phyloP scores from a whole-genome alignment of 2,797 vertebrate genomes.

The Trachops cirrhosus region DNA sequence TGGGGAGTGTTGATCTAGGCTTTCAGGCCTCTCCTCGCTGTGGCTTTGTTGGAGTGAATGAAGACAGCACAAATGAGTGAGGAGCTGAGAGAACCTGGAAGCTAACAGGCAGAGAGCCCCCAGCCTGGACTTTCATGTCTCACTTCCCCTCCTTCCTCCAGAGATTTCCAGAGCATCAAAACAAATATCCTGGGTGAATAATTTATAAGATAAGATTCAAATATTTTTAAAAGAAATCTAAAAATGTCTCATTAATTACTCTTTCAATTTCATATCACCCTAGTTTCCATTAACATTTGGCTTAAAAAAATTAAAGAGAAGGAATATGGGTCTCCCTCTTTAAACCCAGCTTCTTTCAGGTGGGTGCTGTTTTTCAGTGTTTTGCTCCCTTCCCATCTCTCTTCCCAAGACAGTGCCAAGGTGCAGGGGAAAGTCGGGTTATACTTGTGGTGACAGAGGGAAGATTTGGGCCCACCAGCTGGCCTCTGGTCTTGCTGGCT shows the following conservation, averaged over 20 bases:
- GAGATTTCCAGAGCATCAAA: constrained; percentile 11
- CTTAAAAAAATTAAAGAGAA: not conserved
- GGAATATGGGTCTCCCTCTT: not conserved
- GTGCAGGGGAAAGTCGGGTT: not conserved
- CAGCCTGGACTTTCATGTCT: not conserved
- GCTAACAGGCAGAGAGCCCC: not conserved
- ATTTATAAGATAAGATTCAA: not conserved
- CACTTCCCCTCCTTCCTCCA: not conserved
- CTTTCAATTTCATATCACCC: not conserved
- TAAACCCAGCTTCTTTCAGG: not conserved
- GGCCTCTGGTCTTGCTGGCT: not conserved
- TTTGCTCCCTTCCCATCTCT: not conserved
- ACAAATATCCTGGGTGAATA: not conserved
- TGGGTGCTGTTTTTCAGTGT: fast-evolving
- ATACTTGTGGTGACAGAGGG: not conserved
- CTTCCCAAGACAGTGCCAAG: not conserved
- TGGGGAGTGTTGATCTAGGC: not conserved
- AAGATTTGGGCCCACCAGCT: not conserved
- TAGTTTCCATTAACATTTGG: not conserved
- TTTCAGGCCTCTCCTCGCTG: not conserved
- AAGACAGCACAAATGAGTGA: not conserved
- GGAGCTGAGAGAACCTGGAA: not conserved
- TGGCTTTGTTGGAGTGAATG: not conserved
- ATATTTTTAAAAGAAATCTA: not conserved
- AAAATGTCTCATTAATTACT: not conserved